Evolutionary conservation across 2,113 vertebrate species (phyloP), one percentile per base, ranked within the genome.

Genomic region (Elachura formosa): DNA sequence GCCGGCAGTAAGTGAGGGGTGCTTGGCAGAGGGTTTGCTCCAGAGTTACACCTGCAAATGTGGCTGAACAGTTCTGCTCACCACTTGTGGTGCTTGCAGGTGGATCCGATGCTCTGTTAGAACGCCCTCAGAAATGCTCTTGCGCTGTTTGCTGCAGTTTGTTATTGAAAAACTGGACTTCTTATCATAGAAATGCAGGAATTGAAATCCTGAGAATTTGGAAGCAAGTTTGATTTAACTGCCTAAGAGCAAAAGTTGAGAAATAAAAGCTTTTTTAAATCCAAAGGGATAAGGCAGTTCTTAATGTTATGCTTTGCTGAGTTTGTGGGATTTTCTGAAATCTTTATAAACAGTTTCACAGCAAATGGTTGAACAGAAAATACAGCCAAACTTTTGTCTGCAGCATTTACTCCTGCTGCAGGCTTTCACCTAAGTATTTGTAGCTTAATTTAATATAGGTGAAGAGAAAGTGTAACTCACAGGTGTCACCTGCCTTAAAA

Each of bases 1-100:
- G 87, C 72, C 79, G 90, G 84, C 94, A 93, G 92, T 90, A 75
- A 96, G 96, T 97, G 55, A 31, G 23, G 40, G 41, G 12, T 28
- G 66, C 38, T 36, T 29, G 58, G 54, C 36, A 23, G 2, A 17
- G 55, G 68, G 28, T 21, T 87, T 72, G 56, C 74, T 88, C 33
- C 26, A 4, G 24, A 22, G 12, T 29, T 34, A 4, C 26, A 2
- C 2, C 15, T 17, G 33, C 41, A 41, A 19, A 40, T 0, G 4
- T 1, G 45, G 25, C 11, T 3, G 38, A 28, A 29, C 31, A 1
- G 15, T 23, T 17, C 22, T 75, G 9, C 36, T 33, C 23, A 2
- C 23, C 14, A 22, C 41, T 51, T 51, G n/a, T 40, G 55, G 6
- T 51, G 19, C 6, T 8, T 66, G 75, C 79, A 72, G 45, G 36